These are phyloP conservation scores for Mechanitis mazaeus DNA, from an alignment of 2,888 invertebrate species.

Conservation along the genomic window DNA sequence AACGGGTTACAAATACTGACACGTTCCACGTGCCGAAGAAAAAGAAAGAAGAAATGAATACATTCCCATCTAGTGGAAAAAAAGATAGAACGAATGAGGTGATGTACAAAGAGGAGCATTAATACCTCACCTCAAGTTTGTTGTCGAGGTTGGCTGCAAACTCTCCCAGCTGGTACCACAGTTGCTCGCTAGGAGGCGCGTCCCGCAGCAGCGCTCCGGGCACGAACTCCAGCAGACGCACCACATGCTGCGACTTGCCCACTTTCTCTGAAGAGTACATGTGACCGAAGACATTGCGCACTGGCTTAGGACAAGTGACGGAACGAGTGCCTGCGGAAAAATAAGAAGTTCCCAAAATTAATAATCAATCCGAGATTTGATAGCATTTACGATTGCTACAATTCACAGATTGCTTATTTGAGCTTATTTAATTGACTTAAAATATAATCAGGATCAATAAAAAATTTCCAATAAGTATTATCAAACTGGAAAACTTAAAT, in stretches of 20 bases:
- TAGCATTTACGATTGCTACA: background rate
- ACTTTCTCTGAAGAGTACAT: conserved; percentile 76
- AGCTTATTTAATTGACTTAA: no score
- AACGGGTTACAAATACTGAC: no score
- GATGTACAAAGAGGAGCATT: no score
- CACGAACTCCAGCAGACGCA: conserved; percentile 85
- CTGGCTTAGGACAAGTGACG: conserved; percentile 82
- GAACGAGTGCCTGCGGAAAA: conserved; percentile 69
- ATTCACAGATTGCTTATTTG: no score
- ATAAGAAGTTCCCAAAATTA: background rate
- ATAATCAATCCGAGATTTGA: no score
- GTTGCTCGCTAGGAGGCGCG: conserved; percentile 75
- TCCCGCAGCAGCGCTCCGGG: conserved; percentile 83
- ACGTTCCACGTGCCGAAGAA: background rate
- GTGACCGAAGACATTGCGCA: conserved; percentile 81
- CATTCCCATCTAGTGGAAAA: background rate
- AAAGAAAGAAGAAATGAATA: background rate
- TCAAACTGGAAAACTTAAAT: no score
- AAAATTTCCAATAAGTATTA: no score
- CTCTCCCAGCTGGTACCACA: conserved; percentile 84
- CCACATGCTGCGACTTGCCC: conserved; percentile 76
- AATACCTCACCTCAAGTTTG: conserved; percentile 77
- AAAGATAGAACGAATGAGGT: no score
- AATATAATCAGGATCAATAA: no score
- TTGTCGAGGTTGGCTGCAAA: conserved; percentile 83